phyloP scores from a whole-genome alignment of 2,888 invertebrate genomes.

The Stenurella melanura region DNA sequence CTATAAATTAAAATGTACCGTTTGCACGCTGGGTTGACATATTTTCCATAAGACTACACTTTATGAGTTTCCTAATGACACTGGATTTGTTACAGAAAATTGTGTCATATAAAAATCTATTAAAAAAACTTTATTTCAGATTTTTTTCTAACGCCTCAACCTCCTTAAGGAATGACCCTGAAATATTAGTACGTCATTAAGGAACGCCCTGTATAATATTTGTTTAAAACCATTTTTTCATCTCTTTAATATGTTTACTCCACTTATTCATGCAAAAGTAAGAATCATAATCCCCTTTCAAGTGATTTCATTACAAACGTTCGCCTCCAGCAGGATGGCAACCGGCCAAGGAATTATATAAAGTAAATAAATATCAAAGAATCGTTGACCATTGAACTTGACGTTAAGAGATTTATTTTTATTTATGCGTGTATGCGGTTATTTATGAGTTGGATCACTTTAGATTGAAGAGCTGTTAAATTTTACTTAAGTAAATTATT shows the following conservation, averaged over 20 bases:
- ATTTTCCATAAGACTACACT: no score
- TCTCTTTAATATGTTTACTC: background rate
- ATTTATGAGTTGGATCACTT: conserved; percentile 21
- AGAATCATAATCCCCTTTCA: background rate
- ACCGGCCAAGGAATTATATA: conserved; percentile 46
- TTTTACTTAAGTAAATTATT: conserved; percentile 29
- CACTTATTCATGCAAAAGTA: conserved; percentile 2
- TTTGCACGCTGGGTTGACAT: no score
- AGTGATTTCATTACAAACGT: background rate
- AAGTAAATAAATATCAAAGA: conserved; percentile 44
- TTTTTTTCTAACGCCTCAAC: no score
- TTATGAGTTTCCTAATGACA: no score
- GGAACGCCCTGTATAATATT: no score
- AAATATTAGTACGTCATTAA: no score
- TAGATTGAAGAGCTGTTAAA: conserved; percentile 23
- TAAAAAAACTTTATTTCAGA: no score
- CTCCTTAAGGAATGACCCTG: no score
- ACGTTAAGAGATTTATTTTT: conserved; percentile 47
- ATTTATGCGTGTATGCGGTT: conserved; percentile 16
- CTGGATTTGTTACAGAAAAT: no score
- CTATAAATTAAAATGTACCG: no score
- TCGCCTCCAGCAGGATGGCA: conserved; percentile 38
- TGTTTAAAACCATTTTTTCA: background rate
- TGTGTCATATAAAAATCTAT: no score
- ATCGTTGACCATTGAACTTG: conserved; percentile 51